These are phyloP conservation scores for Zosterops japonicus DNA, from an alignment of 2,113 vertebrate species.

Conservation along the genomic window DNA sequence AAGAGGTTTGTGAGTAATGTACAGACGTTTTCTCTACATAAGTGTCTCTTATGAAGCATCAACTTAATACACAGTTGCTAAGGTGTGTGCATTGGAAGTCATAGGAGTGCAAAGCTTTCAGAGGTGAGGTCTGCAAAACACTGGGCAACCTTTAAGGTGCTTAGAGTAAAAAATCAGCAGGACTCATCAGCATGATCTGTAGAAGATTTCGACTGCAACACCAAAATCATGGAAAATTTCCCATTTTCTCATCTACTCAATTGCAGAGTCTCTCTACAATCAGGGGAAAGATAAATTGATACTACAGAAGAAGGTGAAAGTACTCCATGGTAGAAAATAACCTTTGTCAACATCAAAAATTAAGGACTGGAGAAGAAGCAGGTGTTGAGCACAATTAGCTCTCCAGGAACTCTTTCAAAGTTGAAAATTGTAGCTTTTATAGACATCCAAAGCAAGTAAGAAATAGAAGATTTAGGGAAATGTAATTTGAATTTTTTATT, in stretches of 20 bases:
- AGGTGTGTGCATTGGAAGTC: not conserved
- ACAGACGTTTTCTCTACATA: not conserved
- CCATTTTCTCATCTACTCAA: not conserved
- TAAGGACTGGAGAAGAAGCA: not conserved
- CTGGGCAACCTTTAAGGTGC: rapidly evolving
- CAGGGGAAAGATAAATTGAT: not conserved
- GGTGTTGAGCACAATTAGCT: not conserved
- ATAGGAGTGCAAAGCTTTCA: not conserved
- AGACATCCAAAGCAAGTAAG: not conserved
- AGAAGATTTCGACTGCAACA: not conserved
- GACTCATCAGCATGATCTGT: not conserved
- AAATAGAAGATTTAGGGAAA: not conserved
- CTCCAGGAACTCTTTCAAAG: not conserved
- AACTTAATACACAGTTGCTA: not conserved
- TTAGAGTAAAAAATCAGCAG: not conserved
- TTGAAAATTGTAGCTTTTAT: not conserved
- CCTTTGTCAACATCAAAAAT: not conserved
- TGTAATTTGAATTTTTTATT: not conserved
- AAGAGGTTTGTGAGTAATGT: not conserved
- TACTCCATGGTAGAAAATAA: not conserved
- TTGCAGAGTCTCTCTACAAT: not conserved
- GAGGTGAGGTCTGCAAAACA: not conserved
- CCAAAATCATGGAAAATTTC: not conserved
- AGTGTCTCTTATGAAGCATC: not conserved
- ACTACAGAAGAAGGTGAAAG: not conserved